phyloP scores from a whole-genome alignment of 2,888 invertebrate species.

The Dexiosoma caninum region DNA sequence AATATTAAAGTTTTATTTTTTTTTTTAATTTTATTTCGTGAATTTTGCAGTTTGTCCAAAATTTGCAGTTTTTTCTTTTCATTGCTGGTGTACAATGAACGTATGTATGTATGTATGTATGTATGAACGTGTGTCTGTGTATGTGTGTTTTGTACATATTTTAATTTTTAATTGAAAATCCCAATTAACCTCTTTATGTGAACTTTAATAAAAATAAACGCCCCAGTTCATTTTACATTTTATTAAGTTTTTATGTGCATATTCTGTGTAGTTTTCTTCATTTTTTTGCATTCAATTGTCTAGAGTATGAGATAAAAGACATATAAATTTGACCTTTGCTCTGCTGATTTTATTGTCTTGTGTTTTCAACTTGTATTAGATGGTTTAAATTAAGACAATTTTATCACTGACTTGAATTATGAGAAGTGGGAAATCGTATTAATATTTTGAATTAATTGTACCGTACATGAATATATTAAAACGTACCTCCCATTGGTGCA shows the following conservation, averaged over 20 bases:
- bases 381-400: slow-evolving; percentile 57
- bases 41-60: neutral
- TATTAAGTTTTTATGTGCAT: neutral
- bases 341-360: slow-evolving; percentile 18
- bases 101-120: no score
- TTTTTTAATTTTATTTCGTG: neutral
- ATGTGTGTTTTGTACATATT: neutral
- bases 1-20: no score
- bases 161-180: slow-evolving; percentile 58
- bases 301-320: slow-evolving; percentile 40
- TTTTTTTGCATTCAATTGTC: slow-evolving; percentile 46
- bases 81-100: neutral
- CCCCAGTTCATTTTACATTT: slow-evolving; percentile 29
- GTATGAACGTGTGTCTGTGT: no score
- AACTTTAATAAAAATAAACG: slow-evolving; percentile 46
- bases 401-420: slow-evolving; percentile 30
- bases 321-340: slow-evolving; percentile 51
- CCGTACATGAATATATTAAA: no score
- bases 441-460: neutral
- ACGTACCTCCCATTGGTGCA: no score
- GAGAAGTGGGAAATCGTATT: neutral
- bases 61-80: neutral
- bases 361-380: slow-evolving; percentile 29
- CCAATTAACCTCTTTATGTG: slow-evolving; percentile 60
- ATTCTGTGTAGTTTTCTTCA: neutral